A percentile compares a stretch with the other conserved stretches of the same genome.
phyloP scores from a whole-genome alignment of 2,888 invertebrate species.

The Agrotis exclamationis region DNA sequence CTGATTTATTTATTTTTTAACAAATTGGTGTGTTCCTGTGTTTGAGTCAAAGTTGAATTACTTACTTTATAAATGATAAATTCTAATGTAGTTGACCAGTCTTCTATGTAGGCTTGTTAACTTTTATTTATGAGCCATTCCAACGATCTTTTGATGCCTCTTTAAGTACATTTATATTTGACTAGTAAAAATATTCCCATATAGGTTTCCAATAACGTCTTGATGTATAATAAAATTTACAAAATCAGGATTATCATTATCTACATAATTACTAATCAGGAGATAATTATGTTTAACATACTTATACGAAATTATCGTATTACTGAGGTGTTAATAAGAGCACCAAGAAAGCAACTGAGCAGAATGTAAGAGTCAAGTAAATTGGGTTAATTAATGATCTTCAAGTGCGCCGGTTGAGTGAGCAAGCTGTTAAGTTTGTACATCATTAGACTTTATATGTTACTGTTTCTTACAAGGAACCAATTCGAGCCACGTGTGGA shows the following conservation, averaged over 20 bases:
- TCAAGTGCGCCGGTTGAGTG: conserved; percentile 39
- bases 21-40: conserved; percentile 38
- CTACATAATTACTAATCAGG: neutral
- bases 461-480: conserved; percentile 21
- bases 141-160: neutral
- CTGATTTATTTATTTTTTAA: conserved; percentile 40
- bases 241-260: too few species aligned
- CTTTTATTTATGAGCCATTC: neutral
- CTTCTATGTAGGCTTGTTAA: neutral
- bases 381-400: conserved; percentile 58
- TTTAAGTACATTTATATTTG: neutral
- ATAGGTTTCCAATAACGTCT: too few species aligned
- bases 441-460: conserved; percentile 59
- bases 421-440: conserved; percentile 55
- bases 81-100: neutral
- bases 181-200: too few species aligned
- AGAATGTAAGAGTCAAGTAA: conserved; percentile 36
- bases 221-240: too few species aligned
- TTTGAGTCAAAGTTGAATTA: conserved; percentile 14
- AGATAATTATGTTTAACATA: neutral
- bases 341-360: conserved; percentile 14
- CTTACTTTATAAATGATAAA: neutral
- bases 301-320: neutral
- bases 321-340: conserved; percentile 11
- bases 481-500: conserved; percentile 9